Conservation (phyloP, 2,113 vertebrate species). For the Pheucticus melanocephalus region DNA sequence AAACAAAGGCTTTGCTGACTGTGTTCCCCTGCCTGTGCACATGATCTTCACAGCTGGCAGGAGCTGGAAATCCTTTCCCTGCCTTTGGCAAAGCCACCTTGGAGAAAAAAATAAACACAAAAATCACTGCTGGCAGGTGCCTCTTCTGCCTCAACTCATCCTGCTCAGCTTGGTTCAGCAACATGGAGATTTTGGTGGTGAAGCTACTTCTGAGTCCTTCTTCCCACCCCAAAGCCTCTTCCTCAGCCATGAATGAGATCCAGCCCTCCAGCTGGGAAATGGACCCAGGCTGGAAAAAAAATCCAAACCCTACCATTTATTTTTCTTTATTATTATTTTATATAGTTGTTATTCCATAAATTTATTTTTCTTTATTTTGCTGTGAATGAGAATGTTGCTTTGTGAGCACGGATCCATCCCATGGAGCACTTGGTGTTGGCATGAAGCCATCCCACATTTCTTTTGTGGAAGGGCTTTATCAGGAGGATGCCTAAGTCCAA, state of each 20-base stretch:
- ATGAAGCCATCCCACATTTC: background rate
- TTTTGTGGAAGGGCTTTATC: fast-evolving
- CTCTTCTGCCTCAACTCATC: background rate
- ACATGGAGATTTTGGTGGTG: fast-evolving
- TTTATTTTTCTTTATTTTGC: background rate
- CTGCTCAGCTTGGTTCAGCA: background rate
- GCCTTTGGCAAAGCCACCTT: background rate
- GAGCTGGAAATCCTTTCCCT: background rate
- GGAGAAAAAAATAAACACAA: background rate
- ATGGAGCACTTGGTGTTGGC: background rate
- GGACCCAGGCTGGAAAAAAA: background rate
- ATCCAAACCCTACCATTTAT: background rate
- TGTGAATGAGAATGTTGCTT: background rate
- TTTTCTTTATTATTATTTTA: background rate
- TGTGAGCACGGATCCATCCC: fast-evolving
- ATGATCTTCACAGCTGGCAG: background rate
- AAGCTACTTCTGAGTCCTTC: background rate
- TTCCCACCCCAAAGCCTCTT: background rate
- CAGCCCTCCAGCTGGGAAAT: background rate
- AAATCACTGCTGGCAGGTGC: background rate
- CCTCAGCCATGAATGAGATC: background rate
- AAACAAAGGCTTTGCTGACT: background rate
- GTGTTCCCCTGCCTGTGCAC: fast-evolving
- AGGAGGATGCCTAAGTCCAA: fast-evolving
- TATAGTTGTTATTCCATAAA: background rate